These are phyloP conservation scores for Vipera latastei DNA, from an alignment of 2,797 vertebrate species.

Conservation along the genomic window DNA sequence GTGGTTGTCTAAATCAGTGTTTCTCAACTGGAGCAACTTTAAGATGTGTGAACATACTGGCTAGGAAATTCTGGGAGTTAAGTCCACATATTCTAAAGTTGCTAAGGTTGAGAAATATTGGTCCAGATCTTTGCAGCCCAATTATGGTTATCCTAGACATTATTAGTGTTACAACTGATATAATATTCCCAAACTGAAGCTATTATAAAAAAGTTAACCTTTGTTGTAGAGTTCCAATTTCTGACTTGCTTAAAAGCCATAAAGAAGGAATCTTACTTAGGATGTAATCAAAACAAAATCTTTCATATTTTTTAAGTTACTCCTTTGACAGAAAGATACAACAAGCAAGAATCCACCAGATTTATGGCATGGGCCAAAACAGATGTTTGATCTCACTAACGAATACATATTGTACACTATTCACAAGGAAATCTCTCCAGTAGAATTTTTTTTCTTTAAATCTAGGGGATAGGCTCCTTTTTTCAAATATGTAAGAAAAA, in stretches of 20 bases:
- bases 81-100: not conserved
- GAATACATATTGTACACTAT: not conserved
- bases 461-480: not conserved
- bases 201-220: not conserved
- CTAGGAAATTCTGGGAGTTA: not conserved
- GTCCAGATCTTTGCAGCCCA: not conserved
- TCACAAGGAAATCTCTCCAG: not conserved
- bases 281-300: not conserved
- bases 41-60: not conserved
- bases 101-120: not conserved
- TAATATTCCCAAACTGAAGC: not conserved
- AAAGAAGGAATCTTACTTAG: not conserved
- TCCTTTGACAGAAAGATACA: not conserved
- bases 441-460: not conserved
- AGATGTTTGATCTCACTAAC: not conserved
- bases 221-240: not conserved
- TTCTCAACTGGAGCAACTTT: not conserved
- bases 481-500: conserved; percentile 16
- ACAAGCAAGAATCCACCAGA: not conserved
- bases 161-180: not conserved
- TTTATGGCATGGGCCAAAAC: not conserved
- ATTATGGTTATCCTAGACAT: not conserved
- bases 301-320: not conserved
- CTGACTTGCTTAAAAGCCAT: not conserved
- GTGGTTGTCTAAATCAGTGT: not conserved